Evolutionary conservation across 2,113 vertebrate genomes (phyloP).

Genomic region (Neopipo cinnamomea): DNA sequence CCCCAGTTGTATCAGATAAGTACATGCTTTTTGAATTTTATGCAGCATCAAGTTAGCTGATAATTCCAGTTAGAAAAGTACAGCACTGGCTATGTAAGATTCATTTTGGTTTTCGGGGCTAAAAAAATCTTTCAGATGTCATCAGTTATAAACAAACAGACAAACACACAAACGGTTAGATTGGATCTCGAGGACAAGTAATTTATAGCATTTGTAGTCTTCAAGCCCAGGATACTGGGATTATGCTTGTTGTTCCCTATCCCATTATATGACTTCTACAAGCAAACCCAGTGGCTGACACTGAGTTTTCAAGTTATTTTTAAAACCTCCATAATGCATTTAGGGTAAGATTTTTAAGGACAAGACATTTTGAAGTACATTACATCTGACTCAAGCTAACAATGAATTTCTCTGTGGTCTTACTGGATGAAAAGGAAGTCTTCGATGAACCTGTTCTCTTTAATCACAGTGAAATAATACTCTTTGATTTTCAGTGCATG

Average conservation of each 20-base stretch:
- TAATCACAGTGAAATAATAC: slow-evolving; percentile 60
- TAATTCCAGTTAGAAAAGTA: background rate
- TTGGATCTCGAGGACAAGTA: background rate
- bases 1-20: background rate
- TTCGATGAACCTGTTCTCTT: slow-evolving; percentile 51
- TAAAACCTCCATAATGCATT: slow-evolving; percentile 39
- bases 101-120: background rate
- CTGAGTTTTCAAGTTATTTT: slow-evolving; percentile 14
- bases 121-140: background rate
- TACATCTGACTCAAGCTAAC: slow-evolving; percentile 35
- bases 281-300: background rate
- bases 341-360: slow-evolving; percentile 39
- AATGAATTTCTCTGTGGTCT: slow-evolving; percentile 58
- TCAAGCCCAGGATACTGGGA: background rate
- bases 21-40: background rate
- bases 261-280: background rate
- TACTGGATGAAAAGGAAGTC: slow-evolving; percentile 40
- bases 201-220: background rate
- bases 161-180: background rate
- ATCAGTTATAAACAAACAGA: background rate
- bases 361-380: slow-evolving; percentile 50
- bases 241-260: background rate
- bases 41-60: background rate
- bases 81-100: background rate
- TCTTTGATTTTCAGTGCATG: slow-evolving; percentile 66